Evolutionary conservation across 2,797 vertebrate genomes (phyloP).

Genomic region (Sebastes steindachneri): DNA sequence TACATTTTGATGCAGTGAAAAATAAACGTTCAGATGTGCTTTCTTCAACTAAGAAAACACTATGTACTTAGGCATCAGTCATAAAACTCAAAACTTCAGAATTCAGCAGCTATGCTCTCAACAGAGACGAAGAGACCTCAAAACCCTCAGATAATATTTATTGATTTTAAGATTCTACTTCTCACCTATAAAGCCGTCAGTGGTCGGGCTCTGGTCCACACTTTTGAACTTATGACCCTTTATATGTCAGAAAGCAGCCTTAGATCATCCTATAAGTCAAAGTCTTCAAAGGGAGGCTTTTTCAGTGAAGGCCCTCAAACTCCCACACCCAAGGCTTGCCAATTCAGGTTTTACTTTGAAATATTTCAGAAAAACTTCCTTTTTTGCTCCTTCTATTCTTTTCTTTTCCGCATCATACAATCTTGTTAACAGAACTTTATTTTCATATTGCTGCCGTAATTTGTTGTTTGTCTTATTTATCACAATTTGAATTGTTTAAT

Average conservation of each 20-base stretch:
- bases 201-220: slow-evolving; percentile 14
- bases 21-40: not conserved
- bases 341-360: not conserved
- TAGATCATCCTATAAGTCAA: slow-evolving; percentile 37
- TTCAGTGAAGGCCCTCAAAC: slow-evolving; percentile 7
- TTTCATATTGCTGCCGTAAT: not conserved
- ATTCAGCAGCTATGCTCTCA: slow-evolving; percentile 3
- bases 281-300: slow-evolving; percentile 53
- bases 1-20: not conserved
- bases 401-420: not conserved
- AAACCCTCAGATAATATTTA: slow-evolving; percentile 30
- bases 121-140: slow-evolving; percentile 20
- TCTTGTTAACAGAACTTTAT: not conserved
- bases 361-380: not conserved
- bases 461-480: not conserved
- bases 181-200: slow-evolving; percentile 38
- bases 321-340: not conserved
- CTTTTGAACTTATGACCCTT: slow-evolving; percentile 50
- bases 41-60: not conserved
- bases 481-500: not conserved
- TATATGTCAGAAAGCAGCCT: slow-evolving; percentile 41
- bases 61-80: not conserved
- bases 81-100: not conserved
- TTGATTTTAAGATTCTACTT: slow-evolving; percentile 35
- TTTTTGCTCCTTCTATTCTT: not conserved